phyloP scores from a whole-genome alignment of 2,888 invertebrate genomes.

The Zootermopsis nevadensis region DNA sequence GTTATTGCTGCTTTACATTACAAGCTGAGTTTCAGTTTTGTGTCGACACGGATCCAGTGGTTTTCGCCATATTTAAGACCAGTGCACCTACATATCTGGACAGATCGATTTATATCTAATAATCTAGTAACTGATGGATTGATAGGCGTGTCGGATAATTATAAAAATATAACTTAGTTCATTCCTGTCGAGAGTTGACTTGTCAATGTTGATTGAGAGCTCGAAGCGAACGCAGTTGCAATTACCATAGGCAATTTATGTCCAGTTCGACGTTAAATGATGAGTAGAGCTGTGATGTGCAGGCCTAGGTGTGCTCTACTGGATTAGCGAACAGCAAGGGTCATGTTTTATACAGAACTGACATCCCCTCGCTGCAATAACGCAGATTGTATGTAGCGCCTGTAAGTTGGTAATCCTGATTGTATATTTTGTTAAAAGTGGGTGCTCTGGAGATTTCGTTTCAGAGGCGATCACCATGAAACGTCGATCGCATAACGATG shows the following conservation, averaged over 20 bases:
- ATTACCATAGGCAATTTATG: slow-evolving; percentile 38
- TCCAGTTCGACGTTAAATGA: slow-evolving; percentile 35
- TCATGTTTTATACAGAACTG: not conserved
- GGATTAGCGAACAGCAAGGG: slow-evolving; percentile 6
- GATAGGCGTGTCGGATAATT: not conserved
- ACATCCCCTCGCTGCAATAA: not conserved
- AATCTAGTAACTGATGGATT: slow-evolving; percentile 19
- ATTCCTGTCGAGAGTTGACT: slow-evolving; percentile 21
- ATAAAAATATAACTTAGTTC: slow-evolving; percentile 1
- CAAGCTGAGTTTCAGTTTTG: not conserved
- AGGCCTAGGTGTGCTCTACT: slow-evolving; percentile 33
- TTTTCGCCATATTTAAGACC: not conserved
- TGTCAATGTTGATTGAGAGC: slow-evolving; percentile 40
- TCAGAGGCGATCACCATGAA: too few species aligned
- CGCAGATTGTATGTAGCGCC: too few species aligned
- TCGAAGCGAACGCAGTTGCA: not conserved
- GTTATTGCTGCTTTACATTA: too few species aligned
- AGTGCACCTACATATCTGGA: not conserved
- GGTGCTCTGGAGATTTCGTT: too few species aligned
- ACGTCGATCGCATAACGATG: too few species aligned
- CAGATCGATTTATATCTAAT: not conserved
- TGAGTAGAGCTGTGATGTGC: slow-evolving; percentile 12
- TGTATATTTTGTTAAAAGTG: too few species aligned
- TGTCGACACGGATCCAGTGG: not conserved
- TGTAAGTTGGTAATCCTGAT: too few species aligned